Base-by-base conservation (phyloP, 2,888 invertebrate species). In the Tribolium freemani region DNA sequence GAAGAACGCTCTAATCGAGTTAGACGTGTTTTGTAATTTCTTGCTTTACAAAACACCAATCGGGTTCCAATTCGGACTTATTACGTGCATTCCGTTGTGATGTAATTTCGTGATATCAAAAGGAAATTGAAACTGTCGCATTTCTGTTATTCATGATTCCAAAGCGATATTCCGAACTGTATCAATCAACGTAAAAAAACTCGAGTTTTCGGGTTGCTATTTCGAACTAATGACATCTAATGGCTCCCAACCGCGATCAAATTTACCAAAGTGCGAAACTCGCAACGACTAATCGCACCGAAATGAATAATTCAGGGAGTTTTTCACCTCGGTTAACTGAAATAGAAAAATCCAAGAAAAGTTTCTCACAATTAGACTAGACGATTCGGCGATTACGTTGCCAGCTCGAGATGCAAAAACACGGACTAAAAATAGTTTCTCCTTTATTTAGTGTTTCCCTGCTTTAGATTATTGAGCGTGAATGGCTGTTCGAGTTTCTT, bases 101-200 rank as follows among this genome's bases (percentile, higher is more conserved):
- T 58, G 57, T 10, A 58, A 58, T 58, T 45, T n/a, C 26, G 13
- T 48, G 60, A 60, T 60, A 48, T 46, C 26, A 46, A 44, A 60
- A 3, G 60, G 60, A 60, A 60, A 60, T 60, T 60, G 60, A 60
- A 48, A 44, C 60, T 60, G 60, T 20, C 58, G 60, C 20, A 6
- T 21, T 46, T 46, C 21, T 46, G 26, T 30, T 60, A 46, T 46
- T 48, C 60, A 60, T 48, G 45, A 20, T 48, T 60, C 10, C 4
- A 58, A 58, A 58, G n/a, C 26, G 48, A 46, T 60, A 60, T 26
- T 26, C 26, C 26, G 5, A 26, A 26, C 26, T 26, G 26, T 26
- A 26, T 26, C 26, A 26, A 26, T 26, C 26, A 26, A 26, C 26
- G 26, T 26, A 26, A 26, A 26, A 26, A 26, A 26, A 26, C 26